Conservation (phyloP, 1,140 invertebrate species). For the Sinonovacula constricta region DNA sequence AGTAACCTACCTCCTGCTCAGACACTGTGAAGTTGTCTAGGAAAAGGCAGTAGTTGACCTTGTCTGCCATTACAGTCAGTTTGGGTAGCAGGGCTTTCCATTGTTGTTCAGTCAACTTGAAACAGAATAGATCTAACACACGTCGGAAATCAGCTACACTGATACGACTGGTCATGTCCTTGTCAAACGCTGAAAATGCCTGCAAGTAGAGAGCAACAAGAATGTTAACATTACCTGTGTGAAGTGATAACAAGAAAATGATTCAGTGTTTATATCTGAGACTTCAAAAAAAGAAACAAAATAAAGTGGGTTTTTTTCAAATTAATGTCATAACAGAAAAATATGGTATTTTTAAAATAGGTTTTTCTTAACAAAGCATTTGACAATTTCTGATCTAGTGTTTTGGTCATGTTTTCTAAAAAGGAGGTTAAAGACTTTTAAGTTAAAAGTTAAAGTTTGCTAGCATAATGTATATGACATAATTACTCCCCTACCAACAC, state of each 20-base stretch:
- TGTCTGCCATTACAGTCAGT: conserved; percentile 59
- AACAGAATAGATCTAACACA: conserved; percentile 73
- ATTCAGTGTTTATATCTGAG: no score
- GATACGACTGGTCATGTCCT: conserved; percentile 63
- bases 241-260: background rate
- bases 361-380: no score
- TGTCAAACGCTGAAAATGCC: conserved; percentile 75
- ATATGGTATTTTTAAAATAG: no score
- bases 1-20: conserved; percentile 59
- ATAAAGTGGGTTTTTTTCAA: no score
- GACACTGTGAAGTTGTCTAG: conserved; percentile 59
- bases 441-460: background rate
- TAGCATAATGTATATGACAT: background rate
- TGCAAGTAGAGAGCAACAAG: conserved; percentile 53
- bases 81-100: conserved; percentile 67
- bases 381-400: no score
- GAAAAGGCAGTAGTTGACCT: conserved; percentile 69
- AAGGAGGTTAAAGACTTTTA: background rate
- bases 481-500: no score
- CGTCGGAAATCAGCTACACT: conserved; percentile 67
- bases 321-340: no score
- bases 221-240: background rate
- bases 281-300: no score
- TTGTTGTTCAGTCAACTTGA: conserved; percentile 71
- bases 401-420: no score